Conservation (phyloP, 2,113 vertebrate species). For the Siniperca chuatsi region DNA sequence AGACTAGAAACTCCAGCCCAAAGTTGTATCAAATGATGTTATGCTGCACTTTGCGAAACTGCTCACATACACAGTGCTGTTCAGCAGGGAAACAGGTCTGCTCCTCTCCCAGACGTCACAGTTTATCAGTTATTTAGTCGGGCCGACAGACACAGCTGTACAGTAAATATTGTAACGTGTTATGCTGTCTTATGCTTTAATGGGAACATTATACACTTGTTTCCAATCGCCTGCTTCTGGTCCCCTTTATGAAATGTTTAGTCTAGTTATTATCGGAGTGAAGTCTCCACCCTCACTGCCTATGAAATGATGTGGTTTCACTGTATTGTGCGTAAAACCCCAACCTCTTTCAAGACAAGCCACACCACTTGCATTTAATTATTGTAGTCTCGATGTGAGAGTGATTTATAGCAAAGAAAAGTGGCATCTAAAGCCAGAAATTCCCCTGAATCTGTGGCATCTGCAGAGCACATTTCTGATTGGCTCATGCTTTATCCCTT, state of each 20-base stretch:
- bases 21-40: constrained; percentile 69
- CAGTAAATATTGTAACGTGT: constrained; percentile 32
- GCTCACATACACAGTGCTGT: constrained; percentile 46
- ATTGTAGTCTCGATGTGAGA: constrained; percentile 49
- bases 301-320: constrained; percentile 19
- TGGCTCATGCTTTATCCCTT: constrained; percentile 44
- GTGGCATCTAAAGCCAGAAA: constrained; percentile 56
- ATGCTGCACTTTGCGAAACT: constrained; percentile 61
- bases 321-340: constrained; percentile 47
- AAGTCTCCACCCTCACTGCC: constrained; percentile 22
- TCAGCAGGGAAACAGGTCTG: constrained; percentile 35
- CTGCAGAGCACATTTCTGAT: constrained; percentile 71
- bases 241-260: constrained; percentile 23
- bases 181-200: constrained; percentile 18
- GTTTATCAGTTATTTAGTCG: constrained; percentile 47
- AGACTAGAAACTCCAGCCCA: constrained; percentile 66
- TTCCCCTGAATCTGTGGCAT: constrained; percentile 65
- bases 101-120: constrained; percentile 24
- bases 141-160: constrained; percentile 30
- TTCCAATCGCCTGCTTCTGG: constrained; percentile 30
- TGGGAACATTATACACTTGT: constrained; percentile 35
- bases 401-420: constrained; percentile 60
- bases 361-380: constrained; percentile 66
- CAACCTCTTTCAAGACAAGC: constrained; percentile 56
- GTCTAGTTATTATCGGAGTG: constrained; percentile 41